These are phyloP conservation scores for Stratiomys singularior DNA, from an alignment of 2,888 invertebrate species.

Conservation along the genomic window DNA sequence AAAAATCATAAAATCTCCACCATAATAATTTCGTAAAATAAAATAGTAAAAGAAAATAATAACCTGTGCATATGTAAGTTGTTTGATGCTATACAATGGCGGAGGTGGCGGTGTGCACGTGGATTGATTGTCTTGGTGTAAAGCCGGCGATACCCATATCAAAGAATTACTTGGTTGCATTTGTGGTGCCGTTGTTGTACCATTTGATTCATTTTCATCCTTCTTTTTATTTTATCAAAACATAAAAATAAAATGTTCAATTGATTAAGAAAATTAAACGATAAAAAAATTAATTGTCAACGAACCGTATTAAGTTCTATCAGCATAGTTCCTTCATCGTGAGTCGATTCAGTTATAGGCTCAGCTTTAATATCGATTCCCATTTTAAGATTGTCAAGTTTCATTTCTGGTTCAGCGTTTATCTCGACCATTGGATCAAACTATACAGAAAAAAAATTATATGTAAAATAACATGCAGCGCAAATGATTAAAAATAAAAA, in stretches of 20 bases:
- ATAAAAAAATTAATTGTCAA: neutral
- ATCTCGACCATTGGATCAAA: constrained; percentile 51
- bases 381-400: constrained; percentile 5
- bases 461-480: too few relatives aligned
- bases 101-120: constrained; percentile 14
- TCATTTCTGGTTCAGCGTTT: constrained; percentile 34
- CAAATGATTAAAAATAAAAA: too few relatives aligned
- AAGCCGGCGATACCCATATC: constrained; percentile 34
- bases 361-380: constrained; percentile 1
- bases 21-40: constrained; percentile 10
- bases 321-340: neutral
- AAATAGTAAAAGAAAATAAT: constrained; percentile 44
- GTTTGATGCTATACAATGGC: constrained; percentile 64
- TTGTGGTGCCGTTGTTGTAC: constrained; percentile 18
- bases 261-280: neutral
- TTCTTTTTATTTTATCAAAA: neutral
- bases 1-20: neutral
- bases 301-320: constrained; percentile 30
- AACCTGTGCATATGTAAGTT: constrained; percentile 66
- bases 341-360: neutral
- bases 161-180: constrained; percentile 2
- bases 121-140: neutral
- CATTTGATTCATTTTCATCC: neutral
- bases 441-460: constrained; percentile 40
- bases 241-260: neutral